Base-by-base conservation (phyloP, 2,888 invertebrate species). In the Xestia rhomboidea region DNA sequence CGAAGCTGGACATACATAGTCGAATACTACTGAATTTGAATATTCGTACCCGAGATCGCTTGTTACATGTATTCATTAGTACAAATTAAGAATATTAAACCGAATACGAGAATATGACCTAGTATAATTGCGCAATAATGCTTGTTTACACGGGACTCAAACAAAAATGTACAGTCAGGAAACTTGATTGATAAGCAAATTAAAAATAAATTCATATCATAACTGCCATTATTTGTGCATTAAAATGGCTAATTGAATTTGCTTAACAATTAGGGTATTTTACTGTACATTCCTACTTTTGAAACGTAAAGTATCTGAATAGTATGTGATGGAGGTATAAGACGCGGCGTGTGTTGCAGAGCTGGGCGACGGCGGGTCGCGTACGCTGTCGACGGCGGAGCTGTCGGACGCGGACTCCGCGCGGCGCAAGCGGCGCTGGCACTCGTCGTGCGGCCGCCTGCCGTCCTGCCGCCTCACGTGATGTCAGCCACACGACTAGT, bases 391-490 rank as follows among this genome's bases (percentile, higher is more conserved):
- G 0, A 96, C 96, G 0, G 96, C 96, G 0, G 96, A 96, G 88
- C 87, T 96, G n/a, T 96, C 96, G 0, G 96, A 96, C 87, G 95
- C 92, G 34, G 95, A 93, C 60, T 95, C 95, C 18, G 89, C 92
- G 38, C 93, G 91, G 3, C 94, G 94, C 88, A 96, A 96, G 90
- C 93, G 94, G 0, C 94, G 96, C 72, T 96, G 96, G 96, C 96
- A 96, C 87, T 96, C 96, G 5, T 95, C 96, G 2, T 96, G 96
- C 91, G 96, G 95, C 64, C 95, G 96, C 6, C 91, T 96, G 82
- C 96, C 96, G 0, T 92, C 95, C 0, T 96, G 96, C 89, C 93
- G 95, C 13, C 95, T 96, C 90, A 95, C 96, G 88, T 96, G 96
- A 96, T 93, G 85, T 62, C 67, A 0, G 44, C 0, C 46, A 0